These are phyloP conservation scores for Diplodus sargus DNA, from an alignment of 2,797 vertebrate species.

Conservation along the genomic window DNA sequence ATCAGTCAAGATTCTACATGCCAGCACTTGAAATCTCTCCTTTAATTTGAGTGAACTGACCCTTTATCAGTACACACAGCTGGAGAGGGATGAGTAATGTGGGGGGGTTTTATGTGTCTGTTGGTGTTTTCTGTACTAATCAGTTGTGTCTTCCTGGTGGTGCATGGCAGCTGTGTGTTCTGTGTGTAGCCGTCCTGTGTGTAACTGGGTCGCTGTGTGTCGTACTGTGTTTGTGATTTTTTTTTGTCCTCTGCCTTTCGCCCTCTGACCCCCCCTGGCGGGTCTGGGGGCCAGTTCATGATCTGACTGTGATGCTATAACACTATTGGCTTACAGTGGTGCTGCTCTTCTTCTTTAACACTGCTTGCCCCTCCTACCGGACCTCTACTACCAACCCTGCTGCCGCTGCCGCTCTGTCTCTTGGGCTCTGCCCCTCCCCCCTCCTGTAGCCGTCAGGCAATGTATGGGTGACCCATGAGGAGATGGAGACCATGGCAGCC, in stretches of 20 bases:
- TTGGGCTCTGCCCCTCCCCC: constrained; percentile 76
- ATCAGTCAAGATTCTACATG: neutral
- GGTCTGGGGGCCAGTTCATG: constrained; percentile 76
- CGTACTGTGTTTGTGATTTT: constrained; percentile 48
- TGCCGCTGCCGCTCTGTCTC: constrained; percentile 78
- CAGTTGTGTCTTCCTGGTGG: constrained; percentile 8
- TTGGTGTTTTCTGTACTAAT: constrained; percentile 43
- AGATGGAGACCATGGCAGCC: constrained; percentile 97
- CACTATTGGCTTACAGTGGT: constrained; percentile 97
- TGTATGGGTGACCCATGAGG: constrained; percentile 99
- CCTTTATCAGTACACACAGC: neutral
- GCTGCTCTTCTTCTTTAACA: constrained; percentile 99
- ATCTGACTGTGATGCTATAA: constrained; percentile 92
- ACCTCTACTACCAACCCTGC: constrained; percentile 81
- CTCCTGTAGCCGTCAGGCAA: constrained; percentile 94
- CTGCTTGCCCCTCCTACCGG: constrained; percentile 93
- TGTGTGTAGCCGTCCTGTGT: constrained; percentile 5
- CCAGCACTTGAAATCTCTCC: neutral
- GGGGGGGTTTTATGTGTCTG: constrained; percentile 20
- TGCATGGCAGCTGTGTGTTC: constrained; percentile 65
- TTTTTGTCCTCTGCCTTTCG: constrained; percentile 60
- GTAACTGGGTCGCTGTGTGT: constrained; percentile 40
- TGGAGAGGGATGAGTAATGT: constrained; percentile 4
- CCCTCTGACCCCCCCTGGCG: constrained; percentile 68
- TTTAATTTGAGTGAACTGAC: constrained; percentile 8